Percentiles rank a stretch among this genome's conserved stretches.
phyloP scores from a whole-genome alignment of 2,797 vertebrate genomes.

The Nyctibius grandis region DNA sequence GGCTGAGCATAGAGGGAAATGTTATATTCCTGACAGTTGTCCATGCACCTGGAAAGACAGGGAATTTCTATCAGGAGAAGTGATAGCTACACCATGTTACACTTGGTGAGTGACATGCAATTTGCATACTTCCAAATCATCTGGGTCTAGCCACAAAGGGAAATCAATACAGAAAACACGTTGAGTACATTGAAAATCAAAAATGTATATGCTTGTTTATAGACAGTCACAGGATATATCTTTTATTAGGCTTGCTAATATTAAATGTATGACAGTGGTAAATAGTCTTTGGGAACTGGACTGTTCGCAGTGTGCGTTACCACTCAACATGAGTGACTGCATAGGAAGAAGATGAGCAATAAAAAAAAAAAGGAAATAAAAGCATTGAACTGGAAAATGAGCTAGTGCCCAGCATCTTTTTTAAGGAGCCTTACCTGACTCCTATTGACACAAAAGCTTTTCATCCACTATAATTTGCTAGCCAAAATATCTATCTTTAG shows the following conservation, averaged over 20 bases:
- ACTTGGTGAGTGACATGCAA: conserved; percentile 81
- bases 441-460: background rate
- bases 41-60: conserved; percentile 95
- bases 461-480: background rate
- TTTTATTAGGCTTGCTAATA: background rate
- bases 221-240: background rate
- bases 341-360: background rate
- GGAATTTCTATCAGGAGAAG: conserved; percentile 94
- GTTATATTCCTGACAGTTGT: conserved; percentile 95
- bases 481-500: background rate
- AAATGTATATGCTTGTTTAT: background rate
- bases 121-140: background rate
- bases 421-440: background rate
- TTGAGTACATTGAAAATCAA: background rate
- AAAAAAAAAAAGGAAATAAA: background rate
- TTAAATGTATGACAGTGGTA: background rate
- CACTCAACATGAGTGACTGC: background rate
- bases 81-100: conserved; percentile 92
- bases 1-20: conserved; percentile 83
- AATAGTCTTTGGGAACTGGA: background rate
- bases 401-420: background rate
- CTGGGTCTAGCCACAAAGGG: background rate
- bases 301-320: background rate
- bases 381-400: background rate
- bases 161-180: background rate